Conservation (phyloP, 2,113 vertebrate genomes). For the Montifringilla adamsi region DNA sequence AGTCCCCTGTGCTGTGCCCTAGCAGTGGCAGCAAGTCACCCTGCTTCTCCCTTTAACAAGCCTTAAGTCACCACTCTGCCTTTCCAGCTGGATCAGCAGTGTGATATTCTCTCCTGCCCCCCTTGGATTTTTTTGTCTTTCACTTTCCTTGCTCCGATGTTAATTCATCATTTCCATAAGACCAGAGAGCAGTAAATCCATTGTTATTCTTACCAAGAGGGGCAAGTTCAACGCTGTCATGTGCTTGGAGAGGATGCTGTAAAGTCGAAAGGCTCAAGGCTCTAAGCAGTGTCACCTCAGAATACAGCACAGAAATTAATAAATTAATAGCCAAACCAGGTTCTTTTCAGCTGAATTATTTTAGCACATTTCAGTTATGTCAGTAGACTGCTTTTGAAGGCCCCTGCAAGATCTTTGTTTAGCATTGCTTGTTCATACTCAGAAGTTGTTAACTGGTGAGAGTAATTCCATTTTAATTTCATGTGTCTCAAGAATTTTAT, state of each 20-base stretch:
- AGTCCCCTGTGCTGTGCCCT: background rate
- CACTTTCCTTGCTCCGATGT: background rate
- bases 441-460: background rate
- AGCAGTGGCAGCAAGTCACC: background rate
- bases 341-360: background rate
- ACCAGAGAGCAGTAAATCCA: background rate
- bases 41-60: background rate
- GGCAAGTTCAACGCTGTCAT: background rate
- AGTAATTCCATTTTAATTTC: background rate
- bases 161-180: background rate
- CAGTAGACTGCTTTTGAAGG: background rate
- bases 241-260: background rate
- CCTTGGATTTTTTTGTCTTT: background rate
- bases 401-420: background rate
- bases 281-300: background rate
- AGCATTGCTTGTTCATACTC: background rate
- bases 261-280: background rate
- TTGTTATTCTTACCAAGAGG: background rate
- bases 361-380: background rate
- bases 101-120: accelerated
- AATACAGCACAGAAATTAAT: background rate
- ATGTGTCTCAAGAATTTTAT: background rate
- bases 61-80: background rate
- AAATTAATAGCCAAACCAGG: background rate
- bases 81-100: background rate